Evolutionary conservation across 2,888 invertebrate genomes (phyloP).

Genomic region (Heliconius cydno): DNA sequence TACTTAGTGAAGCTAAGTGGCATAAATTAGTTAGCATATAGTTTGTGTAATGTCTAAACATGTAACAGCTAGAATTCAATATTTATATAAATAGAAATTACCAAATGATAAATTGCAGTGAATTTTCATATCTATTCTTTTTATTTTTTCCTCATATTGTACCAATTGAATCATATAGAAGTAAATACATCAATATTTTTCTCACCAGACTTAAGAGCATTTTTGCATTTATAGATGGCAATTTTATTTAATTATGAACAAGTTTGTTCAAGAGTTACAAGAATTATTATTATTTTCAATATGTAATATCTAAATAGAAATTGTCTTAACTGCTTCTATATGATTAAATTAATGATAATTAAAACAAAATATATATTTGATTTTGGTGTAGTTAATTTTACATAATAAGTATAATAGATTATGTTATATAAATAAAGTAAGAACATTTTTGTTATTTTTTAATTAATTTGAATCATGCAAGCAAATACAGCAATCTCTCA

Average conservation of each 20-base stretch:
- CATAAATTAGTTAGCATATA: slow-evolving; percentile 17
- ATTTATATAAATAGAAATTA: slow-evolving; percentile 21
- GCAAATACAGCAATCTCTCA: neutral
- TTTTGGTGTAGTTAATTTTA: slow-evolving; percentile 23
- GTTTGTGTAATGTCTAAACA: slow-evolving; percentile 24
- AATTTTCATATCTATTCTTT: neutral
- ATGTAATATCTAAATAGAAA: neutral
- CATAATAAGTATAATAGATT: slow-evolving; percentile 14
- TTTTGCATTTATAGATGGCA: neutral
- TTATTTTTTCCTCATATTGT: neutral
- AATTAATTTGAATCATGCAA: slow-evolving; percentile 11
- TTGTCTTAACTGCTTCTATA: neutral
- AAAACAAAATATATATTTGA: slow-evolving; percentile 6
- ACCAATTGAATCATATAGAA: slow-evolving; percentile 4
- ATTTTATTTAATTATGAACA: neutral
- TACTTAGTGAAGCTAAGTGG: slow-evolving; percentile 27
- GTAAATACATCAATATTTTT: slow-evolving; percentile 1
- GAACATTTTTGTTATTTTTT: slow-evolving; percentile 22
- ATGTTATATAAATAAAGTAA: slow-evolving; percentile 28
- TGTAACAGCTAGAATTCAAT: slow-evolving; percentile 10
- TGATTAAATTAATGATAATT: slow-evolving; percentile 1
- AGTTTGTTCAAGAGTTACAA: neutral
- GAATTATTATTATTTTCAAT: neutral
- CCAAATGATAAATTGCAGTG: slow-evolving; percentile 11
- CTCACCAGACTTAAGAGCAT: neutral